Base-by-base conservation (phyloP, 2,888 invertebrate genomes). In the Stomorhina lunata region DNA sequence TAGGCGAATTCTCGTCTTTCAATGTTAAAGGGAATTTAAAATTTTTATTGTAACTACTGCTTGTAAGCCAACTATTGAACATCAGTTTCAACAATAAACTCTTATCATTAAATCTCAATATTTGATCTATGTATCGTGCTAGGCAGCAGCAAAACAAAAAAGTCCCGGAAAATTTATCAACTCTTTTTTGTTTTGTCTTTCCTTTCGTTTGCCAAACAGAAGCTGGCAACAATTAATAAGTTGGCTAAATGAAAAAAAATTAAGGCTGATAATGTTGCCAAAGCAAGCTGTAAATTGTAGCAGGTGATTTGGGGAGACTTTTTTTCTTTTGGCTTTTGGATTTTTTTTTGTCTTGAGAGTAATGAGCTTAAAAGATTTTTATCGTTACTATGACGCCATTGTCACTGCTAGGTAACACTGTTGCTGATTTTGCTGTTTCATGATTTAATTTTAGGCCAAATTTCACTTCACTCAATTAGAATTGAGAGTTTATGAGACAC, bases 141-240 rank as follows among this genome's bases (percentile, higher is more conserved):
- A 34, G 27, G 50, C 40, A 63, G 50, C 34, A 43, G 63, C 29
- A 4, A 37, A 15, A 37, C 22, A 15, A 17, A 9, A 57, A 57
- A n/a, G 7, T 34, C 20, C 20, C 25, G 25, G 37, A 45, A 25
- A 43, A 43, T 43, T 17, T 15, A 43, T n/a, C 6, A 43, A 43
- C n/a, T n/a, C n/a, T n/a, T 40, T 53, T 32, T 59, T 69, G 20
- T 66, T 17, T 48, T 10, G 29, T 17, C 9, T 55, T 48, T n/a
- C 66, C 40, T 22, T 43, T 78, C 59, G 10, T n/a, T 43, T 59
- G 65, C 7, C 22, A 69, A 73, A 81, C 82, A 59, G 82, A 43
- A 79, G 82, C 82, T 79, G 29, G 22, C 75, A 82, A 71, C 75
- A 82, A 79, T 79, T 82, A 82, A 82, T 75, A 82, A 78, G 63